phyloP scores from a whole-genome alignment of 2,888 invertebrate species.

The Lepidonotus clava region DNA sequence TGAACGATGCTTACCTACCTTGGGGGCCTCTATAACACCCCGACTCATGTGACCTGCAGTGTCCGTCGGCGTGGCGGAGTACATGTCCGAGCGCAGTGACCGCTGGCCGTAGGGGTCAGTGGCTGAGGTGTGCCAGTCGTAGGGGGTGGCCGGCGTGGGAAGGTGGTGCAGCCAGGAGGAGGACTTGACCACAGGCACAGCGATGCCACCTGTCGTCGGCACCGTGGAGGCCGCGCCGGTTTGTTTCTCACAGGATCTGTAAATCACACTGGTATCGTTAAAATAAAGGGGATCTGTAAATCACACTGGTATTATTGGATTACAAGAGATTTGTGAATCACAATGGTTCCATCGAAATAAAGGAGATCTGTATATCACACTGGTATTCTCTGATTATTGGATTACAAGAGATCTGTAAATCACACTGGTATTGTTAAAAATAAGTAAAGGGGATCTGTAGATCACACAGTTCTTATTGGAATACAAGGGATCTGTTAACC shows the following conservation, averaged over 20 bases:
- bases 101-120: constrained; percentile 71
- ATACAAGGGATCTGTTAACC: constrained; percentile 65
- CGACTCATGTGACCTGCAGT: constrained; percentile 53
- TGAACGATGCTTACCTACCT: constrained; percentile 57
- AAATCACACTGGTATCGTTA: constrained; percentile 49
- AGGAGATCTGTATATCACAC: constrained; percentile 64
- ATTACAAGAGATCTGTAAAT: constrained; percentile 72
- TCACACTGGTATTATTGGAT: constrained; percentile 52
- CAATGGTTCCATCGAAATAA: constrained; percentile 52
- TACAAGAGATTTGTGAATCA: constrained; percentile 64
- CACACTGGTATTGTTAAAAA: constrained; percentile 53
- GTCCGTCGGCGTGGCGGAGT: constrained; percentile 62
- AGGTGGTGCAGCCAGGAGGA: constrained; percentile 72
- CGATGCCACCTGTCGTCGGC: constrained; percentile 54
- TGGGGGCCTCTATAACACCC: constrained; percentile 56
- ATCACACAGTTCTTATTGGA: constrained; percentile 53
- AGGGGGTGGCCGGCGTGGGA: constrained; percentile 57
- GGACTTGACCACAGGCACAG: constrained; percentile 63
- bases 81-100: constrained; percentile 40
- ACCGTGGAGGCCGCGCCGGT: constrained; percentile 55
- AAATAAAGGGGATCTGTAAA: constrained; percentile 66
- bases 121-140: constrained; percentile 68
- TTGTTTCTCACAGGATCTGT: constrained; percentile 75
- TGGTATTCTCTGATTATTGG: constrained; percentile 52
- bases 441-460: constrained; percentile 66